A percentile compares a stretch with the other conserved stretches of the same genome.
phyloP scores from a whole-genome alignment of 2,797 vertebrate genomes.

The Ataeniobius toweri region DNA sequence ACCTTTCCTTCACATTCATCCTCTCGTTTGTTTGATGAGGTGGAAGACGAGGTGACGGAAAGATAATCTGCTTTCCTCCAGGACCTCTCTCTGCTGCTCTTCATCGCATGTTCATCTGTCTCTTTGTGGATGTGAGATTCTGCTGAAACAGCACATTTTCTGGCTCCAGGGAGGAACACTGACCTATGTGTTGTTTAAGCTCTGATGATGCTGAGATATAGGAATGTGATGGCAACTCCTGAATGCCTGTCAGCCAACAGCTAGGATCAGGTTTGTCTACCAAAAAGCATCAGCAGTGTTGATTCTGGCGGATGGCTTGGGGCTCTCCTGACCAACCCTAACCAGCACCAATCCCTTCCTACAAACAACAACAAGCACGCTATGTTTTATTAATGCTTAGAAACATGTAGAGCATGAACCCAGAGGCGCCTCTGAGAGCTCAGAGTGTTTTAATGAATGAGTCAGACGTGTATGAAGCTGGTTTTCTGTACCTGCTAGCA shows the following conservation, averaged over 20 bases:
- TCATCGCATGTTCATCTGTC: background rate
- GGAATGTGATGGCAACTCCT: background rate
- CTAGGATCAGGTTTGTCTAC: background rate
- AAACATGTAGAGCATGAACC: background rate
- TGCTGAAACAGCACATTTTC: background rate
- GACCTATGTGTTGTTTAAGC: background rate
- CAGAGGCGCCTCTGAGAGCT: background rate
- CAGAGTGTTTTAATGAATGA: background rate
- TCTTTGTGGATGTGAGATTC: background rate
- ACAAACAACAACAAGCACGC: no score
- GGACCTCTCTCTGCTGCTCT: background rate
- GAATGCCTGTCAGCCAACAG: background rate
- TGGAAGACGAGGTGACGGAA: background rate
- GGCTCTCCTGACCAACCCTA: background rate
- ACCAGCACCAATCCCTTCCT: no score
- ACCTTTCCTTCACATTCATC: slow-evolving; percentile 28
- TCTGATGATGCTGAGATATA: background rate
- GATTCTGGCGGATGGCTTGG: background rate
- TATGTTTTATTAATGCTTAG: background rate
- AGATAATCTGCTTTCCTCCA: background rate
- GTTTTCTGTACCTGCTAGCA: no score
- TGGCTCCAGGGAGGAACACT: slow-evolving; percentile 20
- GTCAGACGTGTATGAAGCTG: no score
- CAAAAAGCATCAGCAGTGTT: background rate
- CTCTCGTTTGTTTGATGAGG: slow-evolving; percentile 16